Percentiles rank a stretch among this genome's conserved stretches.
Conservation (phyloP, 2,113 vertebrate species). For the Cephalopterus ornatus region DNA sequence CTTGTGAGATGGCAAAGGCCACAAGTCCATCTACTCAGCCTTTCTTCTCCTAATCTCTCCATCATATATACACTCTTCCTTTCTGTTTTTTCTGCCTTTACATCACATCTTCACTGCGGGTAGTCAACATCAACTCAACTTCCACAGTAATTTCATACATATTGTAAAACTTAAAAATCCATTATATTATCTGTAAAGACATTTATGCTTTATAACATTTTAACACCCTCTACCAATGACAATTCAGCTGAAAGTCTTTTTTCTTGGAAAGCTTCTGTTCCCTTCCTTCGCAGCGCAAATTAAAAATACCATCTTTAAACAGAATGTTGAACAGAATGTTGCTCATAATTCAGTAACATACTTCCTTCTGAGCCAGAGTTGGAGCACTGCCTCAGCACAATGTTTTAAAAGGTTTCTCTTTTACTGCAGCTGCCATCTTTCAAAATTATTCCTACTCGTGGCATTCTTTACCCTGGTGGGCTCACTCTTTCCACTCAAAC, state of each 20-base stretch:
- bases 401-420: neutral
- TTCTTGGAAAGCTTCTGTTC: neutral
- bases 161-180: neutral
- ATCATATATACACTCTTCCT: neutral
- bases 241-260: neutral
- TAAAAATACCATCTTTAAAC: neutral
- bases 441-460: neutral
- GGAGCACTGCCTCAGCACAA: neutral
- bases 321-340: neutral
- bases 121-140: neutral
- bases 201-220: neutral
- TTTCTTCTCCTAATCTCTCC: neutral
- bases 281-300: neutral
- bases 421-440: neutral
- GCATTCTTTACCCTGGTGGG: neutral
- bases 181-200: neutral
- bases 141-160: neutral
- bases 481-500: neutral
- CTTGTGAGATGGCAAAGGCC: neutral
- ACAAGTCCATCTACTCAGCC: neutral
- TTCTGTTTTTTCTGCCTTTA: neutral
- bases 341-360: neutral
- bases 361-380: neutral
- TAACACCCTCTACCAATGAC: neutral
- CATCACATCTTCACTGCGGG: neutral